These are phyloP conservation scores for Clupea harengus DNA, from an alignment of 2,113 vertebrate species.

Conservation along the genomic window DNA sequence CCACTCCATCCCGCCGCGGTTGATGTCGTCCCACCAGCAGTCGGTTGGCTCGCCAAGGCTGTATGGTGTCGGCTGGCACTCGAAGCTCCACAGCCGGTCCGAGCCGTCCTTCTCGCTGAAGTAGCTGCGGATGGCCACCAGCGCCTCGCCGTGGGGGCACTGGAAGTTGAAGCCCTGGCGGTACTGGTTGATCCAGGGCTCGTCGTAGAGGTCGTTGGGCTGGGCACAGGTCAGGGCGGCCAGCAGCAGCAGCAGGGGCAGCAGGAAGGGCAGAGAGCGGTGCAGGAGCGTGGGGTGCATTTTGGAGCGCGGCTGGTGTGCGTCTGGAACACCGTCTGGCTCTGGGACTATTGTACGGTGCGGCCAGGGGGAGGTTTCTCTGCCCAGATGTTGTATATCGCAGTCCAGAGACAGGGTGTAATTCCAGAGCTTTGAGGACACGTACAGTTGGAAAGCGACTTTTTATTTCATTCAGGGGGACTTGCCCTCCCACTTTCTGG, in stretches of 20 bases:
- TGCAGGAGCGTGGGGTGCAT: slow-evolving; percentile 76
- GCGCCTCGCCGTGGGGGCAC: slow-evolving; percentile 87
- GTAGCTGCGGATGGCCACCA: slow-evolving; percentile 87
- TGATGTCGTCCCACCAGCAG: slow-evolving; percentile 99
- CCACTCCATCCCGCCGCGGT: slow-evolving; percentile 89
- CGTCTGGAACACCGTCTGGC: slow-evolving; percentile 31
- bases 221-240: slow-evolving; percentile 60
- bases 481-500: slow-evolving; percentile 40
- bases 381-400: slow-evolving; percentile 86
- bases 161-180: slow-evolving; percentile 96
- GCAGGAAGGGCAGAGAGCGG: slow-evolving; percentile 68
- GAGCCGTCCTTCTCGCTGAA: slow-evolving; percentile 86
- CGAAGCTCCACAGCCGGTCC: slow-evolving; percentile 91
- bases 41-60: slow-evolving; percentile 85
- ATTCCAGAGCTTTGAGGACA: slow-evolving; percentile 65
- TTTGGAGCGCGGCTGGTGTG: slow-evolving; percentile 40
- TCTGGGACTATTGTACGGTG: slow-evolving; percentile 60
- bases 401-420: slow-evolving; percentile 78
- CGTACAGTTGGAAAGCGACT: slow-evolving; percentile 58
- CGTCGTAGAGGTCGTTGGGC: slow-evolving; percentile 77
- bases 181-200: slow-evolving; percentile 86
- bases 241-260: slow-evolving; percentile 56
- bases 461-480: slow-evolving; percentile 75
- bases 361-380: slow-evolving; percentile 64
- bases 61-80: slow-evolving; percentile 84